Conservation (phyloP, 1,140 invertebrate species). For the Zaprionus taronus region DNA sequence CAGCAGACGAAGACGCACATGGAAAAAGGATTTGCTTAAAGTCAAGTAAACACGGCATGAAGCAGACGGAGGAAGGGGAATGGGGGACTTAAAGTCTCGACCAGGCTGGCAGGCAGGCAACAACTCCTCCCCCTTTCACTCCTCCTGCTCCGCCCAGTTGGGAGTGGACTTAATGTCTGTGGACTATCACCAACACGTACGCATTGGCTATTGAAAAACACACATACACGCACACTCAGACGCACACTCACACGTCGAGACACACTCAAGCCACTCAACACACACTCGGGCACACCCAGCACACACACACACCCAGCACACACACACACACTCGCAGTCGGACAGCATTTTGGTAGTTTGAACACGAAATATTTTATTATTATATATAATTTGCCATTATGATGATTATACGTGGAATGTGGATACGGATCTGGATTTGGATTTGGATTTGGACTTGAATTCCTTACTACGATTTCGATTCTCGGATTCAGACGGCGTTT, state of each 20-base stretch:
- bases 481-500: conserved; percentile 56
- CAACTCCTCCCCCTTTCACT: neutral
- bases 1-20: neutral
- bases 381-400: conserved; percentile 83
- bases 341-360: conserved; percentile 68
- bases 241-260: conserved; percentile 8
- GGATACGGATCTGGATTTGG: conserved; percentile 28
- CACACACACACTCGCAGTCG: no score
- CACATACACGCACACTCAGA: conserved; percentile 2
- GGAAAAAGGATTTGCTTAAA: conserved; percentile 69
- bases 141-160: neutral
- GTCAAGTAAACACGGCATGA: conserved; percentile 21
- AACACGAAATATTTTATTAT: conserved; percentile 83
- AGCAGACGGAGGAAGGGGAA: neutral
- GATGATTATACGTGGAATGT: conserved; percentile 73
- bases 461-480: conserved; percentile 15
- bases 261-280: conserved; percentile 17
- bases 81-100: neutral
- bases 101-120: neutral
- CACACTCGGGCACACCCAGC: neutral
- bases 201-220: conserved; percentile 60
- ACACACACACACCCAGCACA: no score
- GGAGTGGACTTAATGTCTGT: conserved; percentile 27
- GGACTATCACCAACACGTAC: conserved; percentile 65
- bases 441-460: conserved; percentile 26